A percentile compares a stretch with the other conserved stretches of the same genome.
Conservation (phyloP, 1,140 invertebrate species). For the Drosophila suzukii region DNA sequence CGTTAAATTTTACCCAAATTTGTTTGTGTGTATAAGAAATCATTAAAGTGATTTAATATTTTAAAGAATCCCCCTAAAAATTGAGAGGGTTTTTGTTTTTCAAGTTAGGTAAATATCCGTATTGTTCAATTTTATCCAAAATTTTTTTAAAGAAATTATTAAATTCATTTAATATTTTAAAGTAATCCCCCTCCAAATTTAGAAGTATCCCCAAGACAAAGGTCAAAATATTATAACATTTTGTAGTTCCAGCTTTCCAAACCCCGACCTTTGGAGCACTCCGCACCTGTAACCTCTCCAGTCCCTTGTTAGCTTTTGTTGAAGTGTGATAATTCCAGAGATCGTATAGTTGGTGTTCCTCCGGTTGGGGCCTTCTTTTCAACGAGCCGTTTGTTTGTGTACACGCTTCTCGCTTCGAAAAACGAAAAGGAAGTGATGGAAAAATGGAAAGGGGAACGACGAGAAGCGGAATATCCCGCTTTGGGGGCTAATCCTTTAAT, state of each 20-base stretch:
- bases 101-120: too few species aligned
- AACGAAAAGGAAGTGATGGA: neutral
- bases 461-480: constrained; percentile 22
- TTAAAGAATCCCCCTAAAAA: too few species aligned
- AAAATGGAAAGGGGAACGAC: neutral
- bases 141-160: too few species aligned
- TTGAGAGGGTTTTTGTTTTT: too few species aligned
- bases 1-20: too few species aligned
- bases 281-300: constrained; percentile 3
- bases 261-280: neutral
- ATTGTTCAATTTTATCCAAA: too few species aligned
- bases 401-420: constrained; percentile 45
- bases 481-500: constrained; percentile 72
- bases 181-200: too few species aligned
- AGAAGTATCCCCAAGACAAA: too few species aligned
- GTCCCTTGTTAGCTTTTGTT: constrained; percentile 53
- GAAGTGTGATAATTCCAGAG: constrained; percentile 78
- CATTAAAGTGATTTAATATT: too few species aligned
- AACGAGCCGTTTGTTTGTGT: constrained; percentile 55
- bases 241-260: neutral
- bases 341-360: constrained; percentile 26
- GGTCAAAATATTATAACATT: too few species aligned
- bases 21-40: too few species aligned
- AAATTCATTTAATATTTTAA: too few species aligned
- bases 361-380: constrained; percentile 10